Percentiles rank a stretch among this genome's conserved stretches.
phyloP scores from a whole-genome alignment of 2,888 invertebrate genomes.

The Ichneumoninae sp. region DNA sequence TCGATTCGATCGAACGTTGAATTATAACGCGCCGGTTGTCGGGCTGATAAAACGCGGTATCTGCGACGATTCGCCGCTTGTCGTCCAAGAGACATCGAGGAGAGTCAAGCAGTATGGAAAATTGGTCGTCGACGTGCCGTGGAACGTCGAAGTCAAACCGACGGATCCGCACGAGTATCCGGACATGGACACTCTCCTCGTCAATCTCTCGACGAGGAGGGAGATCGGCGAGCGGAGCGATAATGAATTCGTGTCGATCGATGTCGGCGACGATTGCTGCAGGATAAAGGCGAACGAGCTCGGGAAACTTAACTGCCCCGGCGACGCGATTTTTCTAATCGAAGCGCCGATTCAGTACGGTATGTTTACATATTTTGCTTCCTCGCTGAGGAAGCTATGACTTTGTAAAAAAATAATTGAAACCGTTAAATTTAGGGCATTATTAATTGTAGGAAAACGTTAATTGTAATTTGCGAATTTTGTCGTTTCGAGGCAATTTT shows the following conservation, averaged over 20 bases:
- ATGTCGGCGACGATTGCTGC: constrained; percentile 56
- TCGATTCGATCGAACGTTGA: constrained; percentile 8
- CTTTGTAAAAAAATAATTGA: too few relatives aligned
- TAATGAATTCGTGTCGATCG: constrained; percentile 59
- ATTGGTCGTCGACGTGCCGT: constrained; percentile 69
- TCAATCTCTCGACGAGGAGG: constrained; percentile 58
- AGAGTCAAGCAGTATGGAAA: constrained; percentile 70
- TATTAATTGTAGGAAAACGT: not conserved
- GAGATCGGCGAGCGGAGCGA: not conserved
- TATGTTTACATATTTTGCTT: constrained; percentile 39
- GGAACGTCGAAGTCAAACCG: constrained; percentile 68
- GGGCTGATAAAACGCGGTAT: constrained; percentile 18
- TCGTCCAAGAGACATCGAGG: constrained; percentile 56
- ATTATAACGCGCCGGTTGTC: not conserved
- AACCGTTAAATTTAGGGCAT: not conserved
- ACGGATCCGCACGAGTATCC: constrained; percentile 71
- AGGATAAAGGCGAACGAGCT: constrained; percentile 50
- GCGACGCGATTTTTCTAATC: constrained; percentile 60
- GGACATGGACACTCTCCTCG: constrained; percentile 68
- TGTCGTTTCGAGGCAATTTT: too few relatives aligned
- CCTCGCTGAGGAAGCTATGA: not conserved
- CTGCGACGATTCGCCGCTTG: constrained; percentile 21
- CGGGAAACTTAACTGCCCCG: constrained; percentile 10
- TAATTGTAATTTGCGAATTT: too few relatives aligned
- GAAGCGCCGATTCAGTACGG: constrained; percentile 70